A percentile compares a stretch with the other conserved stretches of the same genome.
These are phyloP conservation scores for Agrypnia vestita DNA, from an alignment of 1,140 invertebrate species.

Conservation along the genomic window DNA sequence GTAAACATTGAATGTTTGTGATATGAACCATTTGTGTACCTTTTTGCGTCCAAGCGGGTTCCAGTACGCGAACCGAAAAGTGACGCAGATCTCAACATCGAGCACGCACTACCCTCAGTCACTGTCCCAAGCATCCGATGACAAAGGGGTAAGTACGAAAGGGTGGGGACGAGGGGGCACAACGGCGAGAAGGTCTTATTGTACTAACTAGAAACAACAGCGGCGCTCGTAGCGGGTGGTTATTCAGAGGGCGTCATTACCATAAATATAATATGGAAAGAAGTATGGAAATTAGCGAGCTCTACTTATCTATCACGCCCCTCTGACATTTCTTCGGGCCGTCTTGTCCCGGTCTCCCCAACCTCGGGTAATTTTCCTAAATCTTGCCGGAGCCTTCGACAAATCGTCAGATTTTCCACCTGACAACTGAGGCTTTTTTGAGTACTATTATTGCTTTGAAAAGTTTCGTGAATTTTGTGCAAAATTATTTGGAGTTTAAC, in stretches of 20 bases:
- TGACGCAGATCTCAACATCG: no score
- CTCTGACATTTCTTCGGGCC: conserved; percentile 48
- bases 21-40: no score
- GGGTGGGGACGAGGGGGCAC: conserved; percentile 23
- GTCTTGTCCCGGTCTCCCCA: conserved; percentile 38
- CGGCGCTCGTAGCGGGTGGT: conserved; percentile 37
- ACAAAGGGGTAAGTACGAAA: conserved; percentile 35
- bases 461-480: background rate
- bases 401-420: conserved; percentile 7
- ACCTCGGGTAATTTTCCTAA: conserved; percentile 8
- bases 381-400: conserved; percentile 7
- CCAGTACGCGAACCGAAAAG: no score
- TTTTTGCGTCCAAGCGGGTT: no score
- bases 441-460: background rate
- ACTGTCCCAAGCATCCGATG: conserved; percentile 36
- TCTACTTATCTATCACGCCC: conserved; percentile 48
- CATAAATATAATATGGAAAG: conserved; percentile 58
- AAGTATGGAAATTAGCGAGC: conserved; percentile 52
- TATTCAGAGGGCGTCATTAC: conserved; percentile 31
- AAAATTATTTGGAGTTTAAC: background rate
- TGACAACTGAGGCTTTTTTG: background rate
- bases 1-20: no score
- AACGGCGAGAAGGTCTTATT: conserved; percentile 48
- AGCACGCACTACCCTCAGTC: conserved; percentile 19
- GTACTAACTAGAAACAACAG: conserved; percentile 55